A percentile compares a stretch with the other conserved stretches of the same genome.
Evolutionary conservation across 2,888 invertebrate species (phyloP).

Genomic region (Nomada flava): DNA sequence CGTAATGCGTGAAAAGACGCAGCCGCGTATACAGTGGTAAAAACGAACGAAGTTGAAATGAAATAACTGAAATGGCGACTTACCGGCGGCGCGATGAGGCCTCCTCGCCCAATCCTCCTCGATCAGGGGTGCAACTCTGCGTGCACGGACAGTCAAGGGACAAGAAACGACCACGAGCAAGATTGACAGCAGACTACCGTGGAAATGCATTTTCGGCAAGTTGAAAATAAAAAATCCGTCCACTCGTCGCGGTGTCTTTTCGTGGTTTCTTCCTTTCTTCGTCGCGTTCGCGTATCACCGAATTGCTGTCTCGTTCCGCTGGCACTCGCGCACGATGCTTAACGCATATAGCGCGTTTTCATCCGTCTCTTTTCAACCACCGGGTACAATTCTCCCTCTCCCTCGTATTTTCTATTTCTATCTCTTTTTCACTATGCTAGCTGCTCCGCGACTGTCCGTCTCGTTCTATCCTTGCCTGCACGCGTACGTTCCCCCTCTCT

Average conservation of each 20-base stretch:
- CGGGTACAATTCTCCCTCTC: conserved; percentile 15
- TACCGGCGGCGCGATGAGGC: conserved; percentile 88
- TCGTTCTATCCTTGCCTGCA: background rate
- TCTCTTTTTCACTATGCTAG: conserved; percentile 28
- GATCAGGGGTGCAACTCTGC: conserved; percentile 88
- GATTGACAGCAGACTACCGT: conserved; percentile 74
- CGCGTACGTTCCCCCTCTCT: conserved; percentile 41
- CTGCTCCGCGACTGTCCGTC: conserved; percentile 4
- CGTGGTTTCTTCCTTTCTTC: conserved; percentile 10
- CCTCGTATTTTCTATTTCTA: conserved; percentile 42
- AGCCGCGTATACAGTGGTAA: background rate
- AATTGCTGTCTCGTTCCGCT: conserved; percentile 53
- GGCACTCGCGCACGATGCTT: conserved; percentile 60
- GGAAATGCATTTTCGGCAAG: conserved; percentile 74
- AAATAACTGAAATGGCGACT: conserved; percentile 81
- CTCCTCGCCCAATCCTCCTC: conserved; percentile 89
- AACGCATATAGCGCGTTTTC: conserved; percentile 57
- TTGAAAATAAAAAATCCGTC: conserved; percentile 27
- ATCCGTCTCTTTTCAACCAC: conserved; percentile 39
- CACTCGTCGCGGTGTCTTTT: background rate
- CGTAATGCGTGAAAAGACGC: background rate
- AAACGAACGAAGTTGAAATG: conserved; percentile 36
- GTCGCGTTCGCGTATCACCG: conserved; percentile 52
- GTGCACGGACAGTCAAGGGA: conserved; percentile 82
- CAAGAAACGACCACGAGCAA: conserved; percentile 82